Evolutionary conservation across 2,888 invertebrate species (phyloP), one percentile per base, ranked within the genome.

Genomic region (Eupithecia centaureata): DNA sequence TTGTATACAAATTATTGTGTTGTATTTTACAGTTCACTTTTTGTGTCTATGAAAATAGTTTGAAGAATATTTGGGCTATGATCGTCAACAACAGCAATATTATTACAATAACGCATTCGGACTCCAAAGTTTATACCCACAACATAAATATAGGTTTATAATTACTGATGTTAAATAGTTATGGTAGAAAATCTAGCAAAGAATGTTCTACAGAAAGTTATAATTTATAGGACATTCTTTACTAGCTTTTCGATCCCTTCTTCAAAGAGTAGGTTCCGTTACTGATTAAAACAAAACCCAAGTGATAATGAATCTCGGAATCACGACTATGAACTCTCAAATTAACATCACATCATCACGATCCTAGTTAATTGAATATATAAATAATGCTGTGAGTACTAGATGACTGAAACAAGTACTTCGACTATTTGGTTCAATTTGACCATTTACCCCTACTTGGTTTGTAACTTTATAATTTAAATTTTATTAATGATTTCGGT

Each of bases 1-100:
- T 72, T 64, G 63, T 47, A 47, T 72, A 42, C 65, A 59, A 57
- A 67, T 62, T 59, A 62, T 65, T 32, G 35, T 30, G n/a, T n/a
- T n/a, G n/a, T n/a, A n/a, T n/a, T n/a, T n/a, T n/a, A n/a, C n/a
- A n/a, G n/a, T n/a, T n/a, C n/a, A n/a, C n/a, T n/a, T n/a, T n/a
- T n/a, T n/a, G n/a, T n/a, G n/a, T n/a, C n/a, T n/a, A n/a, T n/a
- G n/a, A n/a, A n/a, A n/a, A n/a, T n/a, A n/a, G n/a, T n/a, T n/a
- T n/a, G n/a, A n/a, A n/a, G n/a, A n/a, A n/a, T n/a, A n/a, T n/a
- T n/a, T n/a, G n/a, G n/a, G n/a, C n/a, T n/a, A n/a, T 3, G 5
- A 30, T 18, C 42, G 42, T 18, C 35, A 42, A 18, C 42, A 38
- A 1, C n/a, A 38, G n/a, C 38, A 38, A 7, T 38, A n/a, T 15